Evolutionary conservation across 2,113 vertebrate genomes (phyloP).

Genomic region (Sclerurus mexicanus): DNA sequence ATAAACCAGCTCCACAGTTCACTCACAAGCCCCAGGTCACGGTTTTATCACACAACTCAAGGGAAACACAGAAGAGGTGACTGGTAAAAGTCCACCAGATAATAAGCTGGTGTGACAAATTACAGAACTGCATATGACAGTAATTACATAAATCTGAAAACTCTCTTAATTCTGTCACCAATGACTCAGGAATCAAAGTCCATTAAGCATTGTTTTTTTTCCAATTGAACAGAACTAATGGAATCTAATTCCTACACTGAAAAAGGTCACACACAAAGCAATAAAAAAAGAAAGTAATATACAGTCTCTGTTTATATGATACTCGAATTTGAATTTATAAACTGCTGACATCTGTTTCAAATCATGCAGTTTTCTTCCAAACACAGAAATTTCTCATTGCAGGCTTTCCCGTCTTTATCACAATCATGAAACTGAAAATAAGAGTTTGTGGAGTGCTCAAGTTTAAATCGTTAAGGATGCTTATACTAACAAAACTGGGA

Average conservation of each 20-base stretch:
- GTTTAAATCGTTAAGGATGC: not conserved
- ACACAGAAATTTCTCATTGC: not conserved
- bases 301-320: not conserved
- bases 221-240: constrained; percentile 30
- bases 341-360: constrained; percentile 8
- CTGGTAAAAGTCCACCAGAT: not conserved
- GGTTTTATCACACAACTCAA: not conserved
- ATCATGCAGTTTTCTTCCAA: not conserved
- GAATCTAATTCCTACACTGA: constrained; percentile 16
- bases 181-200: not conserved
- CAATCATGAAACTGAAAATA: not conserved
- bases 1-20: not conserved
- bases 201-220: constrained; percentile 10
- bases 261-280: constrained; percentile 27
- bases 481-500: not conserved
- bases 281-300: not conserved
- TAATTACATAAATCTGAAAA: not conserved
- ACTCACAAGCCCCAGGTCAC: not conserved
- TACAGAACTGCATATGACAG: not conserved
- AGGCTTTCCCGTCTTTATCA: not conserved
- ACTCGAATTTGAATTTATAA: constrained; percentile 13
- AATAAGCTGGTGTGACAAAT: not conserved
- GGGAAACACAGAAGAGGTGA: not conserved
- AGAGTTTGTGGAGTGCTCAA: not conserved
- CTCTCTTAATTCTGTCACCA: not conserved